Evolutionary conservation across 1,140 invertebrate genomes (phyloP), one percentile per base, ranked within the genome.

Genomic region (Bombus terrestris): DNA sequence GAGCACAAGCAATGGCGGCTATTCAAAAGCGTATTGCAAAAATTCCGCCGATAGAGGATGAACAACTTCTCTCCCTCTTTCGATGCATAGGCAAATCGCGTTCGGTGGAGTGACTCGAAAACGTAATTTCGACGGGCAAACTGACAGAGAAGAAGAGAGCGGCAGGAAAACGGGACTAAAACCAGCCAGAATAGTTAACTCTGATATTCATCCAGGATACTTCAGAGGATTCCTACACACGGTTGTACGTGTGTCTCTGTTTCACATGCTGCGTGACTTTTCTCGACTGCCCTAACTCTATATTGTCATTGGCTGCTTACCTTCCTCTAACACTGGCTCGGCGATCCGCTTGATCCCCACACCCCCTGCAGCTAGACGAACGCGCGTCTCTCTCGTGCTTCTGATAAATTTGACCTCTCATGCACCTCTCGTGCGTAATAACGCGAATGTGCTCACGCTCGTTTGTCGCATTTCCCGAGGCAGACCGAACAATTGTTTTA

Each of bases 21-120:
- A 89, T 89, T 89, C 85, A 89, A 86, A 81, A 89, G 88, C 83
- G 88, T 89, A 89, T 89, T 86, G 88, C 85, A 86, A 89, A 89
- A 89, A 86, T 89, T 89, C 76, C 74, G 37, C 77, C 80, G 74
- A 89, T 88, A 80, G 80, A 89, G 78, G 84, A 35, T 64, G 64
- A 85, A 80, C 59, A 53, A 53, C 39, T 62, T 79, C 62, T 25
- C 64, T 68, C 64, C 35, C 43, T 73, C 71, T 69, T 35, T 68
- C 62, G 79, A 81, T 74, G 84, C 84, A 81, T 77, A 89, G 88
- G 76, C 88, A 89, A 89, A 89, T 89, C 88, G 74, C 87, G 81
- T 89, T 83, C 59, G 76, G 41, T 35, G 64, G 81, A 89, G 88
- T 86, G 88, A 82, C 88, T 89, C 86, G 76, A 89, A 89, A 89